Base-by-base conservation (phyloP, 2,113 vertebrate species). In the Macheiramphus alcinus region DNA sequence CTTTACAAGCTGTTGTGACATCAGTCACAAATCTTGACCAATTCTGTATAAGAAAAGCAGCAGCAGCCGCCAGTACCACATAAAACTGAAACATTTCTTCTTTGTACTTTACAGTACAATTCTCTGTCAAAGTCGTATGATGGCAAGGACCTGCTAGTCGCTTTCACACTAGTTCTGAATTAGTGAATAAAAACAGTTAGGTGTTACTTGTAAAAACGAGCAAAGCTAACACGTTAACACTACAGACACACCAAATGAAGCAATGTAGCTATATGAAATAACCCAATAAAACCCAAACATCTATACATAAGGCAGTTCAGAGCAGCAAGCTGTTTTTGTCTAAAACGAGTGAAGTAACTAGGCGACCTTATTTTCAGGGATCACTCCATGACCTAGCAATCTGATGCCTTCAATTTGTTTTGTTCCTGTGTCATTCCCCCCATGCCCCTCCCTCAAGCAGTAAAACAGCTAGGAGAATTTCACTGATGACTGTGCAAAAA, bases 61-160 rank as follows among this genome's bases (percentile, higher is more conserved):
- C 13, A 53, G 43, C 21, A 75, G 36, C 36, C 58, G 80, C 18
- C 81, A 87, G 68, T 13, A 78, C 50, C 17, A 80, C 63, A 78
- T 70, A 93, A 93, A 94, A 93, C 45, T 17, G 32, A 88, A 83
- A 80, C 21, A 72, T 36, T 95, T 86, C 43, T 68, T 55, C 62
- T 42, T 3, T 53, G 45, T 59, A 80, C 34, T 80, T 55, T 63
- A 53, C 25, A 75, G 31, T 32, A 65, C 55, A 91, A 47, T 52
- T 56, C 29, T 70, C 58, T 66, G 23, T 53, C 59, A 52, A 74
- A 80, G 48, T 16, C 15, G 9, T 50, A 63, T 6, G 21, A 66
- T n/a, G 45, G 45, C 32, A 91, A 48, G 9, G 22, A 72, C 29
- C 71, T 14, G 29, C 2, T 3, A 82, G 29, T 6, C 32, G 13